Evolutionary conservation across 2,113 vertebrate species (phyloP).

Genomic region (Daphoenositta chrysoptera): DNA sequence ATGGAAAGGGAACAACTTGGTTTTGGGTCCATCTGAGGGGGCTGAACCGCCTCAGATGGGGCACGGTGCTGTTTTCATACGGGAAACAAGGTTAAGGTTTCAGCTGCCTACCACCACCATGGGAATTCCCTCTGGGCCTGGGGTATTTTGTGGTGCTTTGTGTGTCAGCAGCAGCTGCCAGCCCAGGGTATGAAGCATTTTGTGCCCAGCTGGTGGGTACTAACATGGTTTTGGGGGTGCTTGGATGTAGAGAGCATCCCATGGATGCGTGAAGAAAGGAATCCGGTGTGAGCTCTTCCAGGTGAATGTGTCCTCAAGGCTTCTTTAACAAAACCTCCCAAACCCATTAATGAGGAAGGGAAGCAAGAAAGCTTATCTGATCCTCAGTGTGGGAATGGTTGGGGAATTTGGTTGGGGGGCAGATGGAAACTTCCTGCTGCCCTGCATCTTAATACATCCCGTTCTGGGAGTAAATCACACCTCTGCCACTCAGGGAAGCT

Average conservation of each 20-base stretch:
- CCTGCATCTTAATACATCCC: neutral
- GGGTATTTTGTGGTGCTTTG: neutral
- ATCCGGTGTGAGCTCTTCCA: neutral
- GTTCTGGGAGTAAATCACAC: neutral
- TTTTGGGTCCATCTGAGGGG: neutral
- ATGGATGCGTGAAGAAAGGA: neutral
- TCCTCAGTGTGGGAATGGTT: neutral
- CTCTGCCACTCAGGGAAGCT: neutral
- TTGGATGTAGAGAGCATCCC: neutral
- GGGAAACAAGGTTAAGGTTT: neutral
- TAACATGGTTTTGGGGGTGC: neutral
- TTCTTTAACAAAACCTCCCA: neutral
- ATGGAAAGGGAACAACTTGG: accelerated
- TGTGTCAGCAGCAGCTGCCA: neutral
- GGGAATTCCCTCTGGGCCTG: neutral
- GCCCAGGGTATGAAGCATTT: neutral
- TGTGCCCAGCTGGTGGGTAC: neutral
- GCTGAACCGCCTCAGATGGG: accelerated
- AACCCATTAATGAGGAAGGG: neutral
- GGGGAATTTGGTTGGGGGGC: neutral
- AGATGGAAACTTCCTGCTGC: neutral
- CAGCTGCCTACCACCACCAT: neutral
- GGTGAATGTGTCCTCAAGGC: neutral
- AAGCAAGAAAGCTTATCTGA: neutral
- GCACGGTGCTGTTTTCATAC: accelerated